Percentiles rank a stretch among this genome's conserved stretches.
These are phyloP conservation scores for Mesoclemmys tuberculata DNA, from an alignment of 2,113 vertebrate genomes.

Conservation along the genomic window DNA sequence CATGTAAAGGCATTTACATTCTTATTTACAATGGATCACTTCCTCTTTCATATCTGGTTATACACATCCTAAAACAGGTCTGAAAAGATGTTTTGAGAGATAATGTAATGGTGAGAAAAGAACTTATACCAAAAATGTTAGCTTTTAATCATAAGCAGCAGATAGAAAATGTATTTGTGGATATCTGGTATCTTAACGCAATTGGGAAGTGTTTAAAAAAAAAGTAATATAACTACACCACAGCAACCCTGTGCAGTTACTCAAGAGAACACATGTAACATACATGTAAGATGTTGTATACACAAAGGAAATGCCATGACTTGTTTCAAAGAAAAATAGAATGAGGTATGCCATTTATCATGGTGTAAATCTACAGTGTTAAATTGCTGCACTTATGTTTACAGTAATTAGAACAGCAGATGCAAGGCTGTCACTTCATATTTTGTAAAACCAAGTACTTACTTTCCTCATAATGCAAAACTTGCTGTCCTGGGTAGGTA, in stretches of 20 bases:
- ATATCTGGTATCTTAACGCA: not conserved
- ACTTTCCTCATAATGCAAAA: not conserved
- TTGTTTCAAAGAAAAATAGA: not conserved
- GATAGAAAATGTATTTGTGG: not conserved
- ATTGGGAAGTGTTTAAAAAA: not conserved
- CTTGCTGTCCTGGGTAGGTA: no score
- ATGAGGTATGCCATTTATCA: not conserved
- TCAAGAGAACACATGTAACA: not conserved
- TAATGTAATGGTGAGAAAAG: not conserved
- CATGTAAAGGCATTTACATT: fast-evolving
- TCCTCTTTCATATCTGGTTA: not conserved
- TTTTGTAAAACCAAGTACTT: not conserved
- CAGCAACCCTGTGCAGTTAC: not conserved
- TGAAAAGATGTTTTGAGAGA: not conserved
- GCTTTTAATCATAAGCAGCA: not conserved
- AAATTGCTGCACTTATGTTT: not conserved
- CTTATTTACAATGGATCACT: not conserved
- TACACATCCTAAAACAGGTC: not conserved
- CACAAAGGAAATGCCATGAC: not conserved
- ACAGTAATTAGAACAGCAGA: not conserved
- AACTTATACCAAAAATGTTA: not conserved
- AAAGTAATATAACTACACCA: not conserved
- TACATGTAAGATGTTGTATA: fast-evolving
- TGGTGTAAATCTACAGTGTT: fast-evolving
- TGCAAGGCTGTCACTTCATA: not conserved